Base-by-base conservation (phyloP, 2,888 invertebrate species). In the Dermolepida albohirtum region DNA sequence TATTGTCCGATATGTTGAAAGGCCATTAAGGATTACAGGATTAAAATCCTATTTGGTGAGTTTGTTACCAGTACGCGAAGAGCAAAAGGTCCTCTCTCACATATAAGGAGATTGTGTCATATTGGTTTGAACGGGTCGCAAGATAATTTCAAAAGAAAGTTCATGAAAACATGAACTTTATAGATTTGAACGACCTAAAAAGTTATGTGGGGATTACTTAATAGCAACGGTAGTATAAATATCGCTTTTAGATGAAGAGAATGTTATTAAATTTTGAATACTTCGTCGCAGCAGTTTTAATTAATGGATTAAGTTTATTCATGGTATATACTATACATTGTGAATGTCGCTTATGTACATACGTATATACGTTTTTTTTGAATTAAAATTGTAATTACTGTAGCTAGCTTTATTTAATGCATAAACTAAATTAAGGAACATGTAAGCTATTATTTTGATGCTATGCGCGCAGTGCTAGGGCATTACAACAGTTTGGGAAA, bases 1-100 rank as follows among this genome's bases (percentile, higher is more conserved):
- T 59, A 59, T 44, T 47, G 47, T 34, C 47, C 29, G 47, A 59
- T 59, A 59, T 59, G 47, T 44, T 59, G 59, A 59, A 59, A 59
- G 29, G 47, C 59, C 16, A 59, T 47, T 59, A 59, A 29, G 47
- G 59, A 47, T 59, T 59, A 59, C 34, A 29, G 59, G 34, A 34
- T 59, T 47, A 57, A 57, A 57, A 29, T 57, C 57, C 44, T 57
- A 57, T 57, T 29, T 27, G 16, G 14, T 8, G 47, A 44, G 22
- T 16, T 59, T 59, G 43, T 27, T 12, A 44, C 57, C 29, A 29
- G 59, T 44, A 22, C 27, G 14, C 54, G 27, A 27, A 16, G 54
- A 40, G 5, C 16, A 29, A 7, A n/a, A 10, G 29, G 47, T 10
- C 16, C 14, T 59, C 44, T 27, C 16, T 14, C 11, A 59, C 47